These are phyloP conservation scores for Myotis daubentonii DNA, from an alignment of 2,797 vertebrate species.

Conservation along the genomic window DNA sequence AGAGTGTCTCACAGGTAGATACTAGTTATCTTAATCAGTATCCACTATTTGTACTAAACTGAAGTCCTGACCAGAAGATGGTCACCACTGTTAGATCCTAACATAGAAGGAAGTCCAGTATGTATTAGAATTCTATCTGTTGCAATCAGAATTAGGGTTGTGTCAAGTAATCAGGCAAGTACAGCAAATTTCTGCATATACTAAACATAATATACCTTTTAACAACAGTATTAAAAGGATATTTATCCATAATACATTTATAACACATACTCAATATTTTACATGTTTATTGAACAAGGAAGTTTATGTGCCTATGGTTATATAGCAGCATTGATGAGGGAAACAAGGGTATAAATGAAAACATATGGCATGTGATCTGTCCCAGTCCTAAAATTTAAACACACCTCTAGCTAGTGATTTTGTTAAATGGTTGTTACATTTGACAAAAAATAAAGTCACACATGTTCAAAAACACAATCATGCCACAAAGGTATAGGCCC, in stretches of 20 bases:
- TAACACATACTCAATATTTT: background rate
- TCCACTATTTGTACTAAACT: background rate
- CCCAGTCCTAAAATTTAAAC: background rate
- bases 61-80: background rate
- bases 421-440: background rate
- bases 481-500: background rate
- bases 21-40: background rate
- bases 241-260: background rate
- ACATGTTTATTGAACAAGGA: background rate
- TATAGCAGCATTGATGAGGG: background rate
- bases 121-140: background rate
- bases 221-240: background rate
- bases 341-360: background rate
- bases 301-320: background rate
- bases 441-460: background rate
- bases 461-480: background rate
- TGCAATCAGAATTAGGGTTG: background rate
- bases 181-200: background rate
- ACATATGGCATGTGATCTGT: background rate
- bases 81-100: background rate
- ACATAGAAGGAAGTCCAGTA: background rate
- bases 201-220: background rate
- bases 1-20: background rate
- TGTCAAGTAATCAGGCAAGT: background rate
- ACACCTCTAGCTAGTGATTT: background rate